These are phyloP conservation scores for Cecropterus lyciades DNA, from an alignment of 1,140 invertebrate species.

Conservation along the genomic window DNA sequence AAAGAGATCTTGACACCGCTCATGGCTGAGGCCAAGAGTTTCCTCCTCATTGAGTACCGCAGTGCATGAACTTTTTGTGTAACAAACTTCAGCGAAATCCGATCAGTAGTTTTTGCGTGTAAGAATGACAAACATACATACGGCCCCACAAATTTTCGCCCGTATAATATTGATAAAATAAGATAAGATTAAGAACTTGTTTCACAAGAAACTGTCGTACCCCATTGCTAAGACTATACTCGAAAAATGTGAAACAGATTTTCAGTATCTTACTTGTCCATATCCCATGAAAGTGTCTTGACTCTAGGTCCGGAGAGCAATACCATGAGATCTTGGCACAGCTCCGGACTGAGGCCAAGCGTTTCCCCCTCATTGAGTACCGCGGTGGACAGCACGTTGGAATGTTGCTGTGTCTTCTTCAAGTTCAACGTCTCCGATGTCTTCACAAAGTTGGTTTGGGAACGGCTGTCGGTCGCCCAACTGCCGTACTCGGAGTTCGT, in stretches of 20 bases:
- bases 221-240: too few species aligned
- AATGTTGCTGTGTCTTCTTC: constrained; percentile 55
- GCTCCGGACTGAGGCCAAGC: constrained; percentile 65
- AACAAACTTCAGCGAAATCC: too few species aligned
- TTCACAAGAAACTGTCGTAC: too few species aligned
- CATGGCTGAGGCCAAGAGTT: constrained; percentile 63
- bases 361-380: constrained; percentile 74
- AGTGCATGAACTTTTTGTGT: too few species aligned
- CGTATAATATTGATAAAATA: too few species aligned
- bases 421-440: constrained; percentile 62
- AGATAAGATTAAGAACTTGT: too few species aligned
- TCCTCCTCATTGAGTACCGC: constrained; percentile 76
- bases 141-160: too few species aligned
- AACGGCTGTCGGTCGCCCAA: constrained; percentile 74
- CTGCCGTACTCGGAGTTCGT: constrained; percentile 69
- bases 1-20: constrained; percentile 85
- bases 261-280: constrained; percentile 76
- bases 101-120: too few species aligned
- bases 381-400: constrained; percentile 71
- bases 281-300: constrained; percentile 85
- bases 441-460: constrained; percentile 73
- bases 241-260: neutral
- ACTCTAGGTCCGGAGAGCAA: constrained; percentile 84
- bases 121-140: too few species aligned
- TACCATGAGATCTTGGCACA: constrained; percentile 85